Conservation (phyloP, 2,797 vertebrate genomes). For the Coilia nasus region DNA sequence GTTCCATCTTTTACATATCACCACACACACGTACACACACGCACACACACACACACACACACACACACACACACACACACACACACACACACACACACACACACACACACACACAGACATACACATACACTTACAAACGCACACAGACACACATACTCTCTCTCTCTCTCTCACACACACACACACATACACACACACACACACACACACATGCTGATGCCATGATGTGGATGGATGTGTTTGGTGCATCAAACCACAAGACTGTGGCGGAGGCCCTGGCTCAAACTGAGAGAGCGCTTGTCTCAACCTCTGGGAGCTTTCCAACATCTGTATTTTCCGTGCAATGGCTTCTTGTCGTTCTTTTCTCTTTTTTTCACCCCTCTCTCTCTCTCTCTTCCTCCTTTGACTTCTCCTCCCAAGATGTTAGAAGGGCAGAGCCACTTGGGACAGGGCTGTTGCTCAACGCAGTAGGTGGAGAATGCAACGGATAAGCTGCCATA, state of each 20-base stretch:
- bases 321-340: constrained; percentile 27
- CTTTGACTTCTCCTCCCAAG: neutral
- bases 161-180: neutral
- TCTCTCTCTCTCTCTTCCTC: neutral
- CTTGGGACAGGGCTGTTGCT: constrained; percentile 52
- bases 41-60: neutral
- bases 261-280: constrained; percentile 16
- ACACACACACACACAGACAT: neutral
- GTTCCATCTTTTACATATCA: constrained; percentile 25
- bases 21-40: constrained; percentile 2
- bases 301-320: constrained; percentile 25
- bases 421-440: constrained; percentile 12
- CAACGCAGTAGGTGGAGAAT: constrained; percentile 49
- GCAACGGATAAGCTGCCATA: constrained; percentile 57
- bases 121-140: neutral
- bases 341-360: constrained; percentile 21
- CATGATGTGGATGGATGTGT: constrained; percentile 21
- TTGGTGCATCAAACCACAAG: constrained; percentile 26
- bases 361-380: neutral
- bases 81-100: neutral
- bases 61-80: neutral
- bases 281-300: constrained; percentile 21
- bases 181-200: constrained; percentile 9
- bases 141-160: too few species aligned
- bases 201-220: constrained; percentile 7